Base-by-base conservation (phyloP, 1,140 invertebrate species). In the Anoplophora glabripennis region DNA sequence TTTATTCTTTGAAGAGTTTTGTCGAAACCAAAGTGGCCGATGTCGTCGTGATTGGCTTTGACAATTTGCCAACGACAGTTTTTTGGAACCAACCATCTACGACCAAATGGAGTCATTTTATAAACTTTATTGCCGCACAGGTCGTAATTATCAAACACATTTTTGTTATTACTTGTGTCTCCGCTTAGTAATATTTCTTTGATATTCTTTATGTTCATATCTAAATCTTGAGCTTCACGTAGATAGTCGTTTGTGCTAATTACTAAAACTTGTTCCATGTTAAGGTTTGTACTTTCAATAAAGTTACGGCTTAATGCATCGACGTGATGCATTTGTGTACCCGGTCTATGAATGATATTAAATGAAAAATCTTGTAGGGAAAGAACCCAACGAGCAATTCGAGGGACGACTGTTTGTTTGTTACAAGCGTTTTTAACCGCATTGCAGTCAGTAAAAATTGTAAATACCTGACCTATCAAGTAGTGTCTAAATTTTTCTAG, bases 281-380 rank as follows among this genome's bases (percentile, higher is more conserved):
- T 2, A 28, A 5, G 21, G 21, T n/a, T n/a, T n/a, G n/a, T n/a
- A n/a, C 21, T 28, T 2, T 28, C 21, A 28, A 28, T 5, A 36
- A 51, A 51, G 45, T 73, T 64, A 4, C 71, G 48, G 42, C 73
- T 76, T 8, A 77, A 57, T 0, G 72, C 73, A 63, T 78, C 75
- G 0, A 73, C 73, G 42, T 76, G 72, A 36, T 62, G 48, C 70
- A 75, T 75, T 33, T 59, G 61, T 7, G 7, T 11, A 5, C 71
- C 70, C 1, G 68, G 35, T 4, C 68, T 11, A 54, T 75, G 66
- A 45, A 69, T 63, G 7, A 75, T 67, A 0, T 17, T n/a, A 38
- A 59, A 75, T 42, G 66, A 51, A 45, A 49, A 53, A 4, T 53
- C 52, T 44, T 53, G 52, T n/a, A 53, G 17, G 11, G 1, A n/a